A percentile compares a stretch with the other conserved stretches of the same genome.
Conservation (phyloP, 2,888 invertebrate genomes). For the Drepana falcataria region DNA sequence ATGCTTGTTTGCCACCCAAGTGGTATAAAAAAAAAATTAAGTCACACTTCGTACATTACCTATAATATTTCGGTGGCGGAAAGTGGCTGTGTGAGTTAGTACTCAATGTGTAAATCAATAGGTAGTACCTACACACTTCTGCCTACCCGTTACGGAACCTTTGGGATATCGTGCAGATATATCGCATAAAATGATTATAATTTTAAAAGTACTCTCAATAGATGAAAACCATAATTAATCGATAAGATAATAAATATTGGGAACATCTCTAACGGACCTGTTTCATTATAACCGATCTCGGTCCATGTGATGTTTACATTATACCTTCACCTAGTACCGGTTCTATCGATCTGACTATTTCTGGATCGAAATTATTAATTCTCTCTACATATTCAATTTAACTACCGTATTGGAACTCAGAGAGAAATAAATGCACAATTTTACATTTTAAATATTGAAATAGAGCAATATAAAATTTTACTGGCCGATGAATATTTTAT, state of each 20-base stretch:
- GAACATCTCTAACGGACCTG: slow-evolving; percentile 18
- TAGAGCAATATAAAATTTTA: not conserved
- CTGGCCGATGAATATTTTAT: not conserved
- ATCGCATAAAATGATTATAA: too few species aligned
- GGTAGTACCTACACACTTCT: too few species aligned
- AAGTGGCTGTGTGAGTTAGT: too few species aligned
- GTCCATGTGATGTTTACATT: slow-evolving; percentile 27
- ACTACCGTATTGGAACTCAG: not conserved
- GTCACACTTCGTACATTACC: too few species aligned
- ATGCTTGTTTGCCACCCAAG: too few species aligned
- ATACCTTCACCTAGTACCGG: slow-evolving; percentile 13
- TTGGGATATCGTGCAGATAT: too few species aligned
- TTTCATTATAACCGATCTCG: slow-evolving; percentile 26
- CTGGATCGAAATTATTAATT: slow-evolving; percentile 8
- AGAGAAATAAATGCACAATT: not conserved
- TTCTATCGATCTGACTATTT: slow-evolving; percentile 5
- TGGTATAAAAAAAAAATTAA: too few species aligned
- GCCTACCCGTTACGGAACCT: too few species aligned
- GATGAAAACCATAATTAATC: too few species aligned
- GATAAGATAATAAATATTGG: not conserved
- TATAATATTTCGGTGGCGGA: too few species aligned
- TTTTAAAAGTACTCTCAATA: too few species aligned
- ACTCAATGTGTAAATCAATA: too few species aligned
- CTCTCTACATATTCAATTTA: not conserved
- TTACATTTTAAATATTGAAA: not conserved